A percentile compares a stretch with the other conserved stretches of the same genome.
Conservation (phyloP, 2,797 vertebrate genomes). For the Darevskia mixta region DNA sequence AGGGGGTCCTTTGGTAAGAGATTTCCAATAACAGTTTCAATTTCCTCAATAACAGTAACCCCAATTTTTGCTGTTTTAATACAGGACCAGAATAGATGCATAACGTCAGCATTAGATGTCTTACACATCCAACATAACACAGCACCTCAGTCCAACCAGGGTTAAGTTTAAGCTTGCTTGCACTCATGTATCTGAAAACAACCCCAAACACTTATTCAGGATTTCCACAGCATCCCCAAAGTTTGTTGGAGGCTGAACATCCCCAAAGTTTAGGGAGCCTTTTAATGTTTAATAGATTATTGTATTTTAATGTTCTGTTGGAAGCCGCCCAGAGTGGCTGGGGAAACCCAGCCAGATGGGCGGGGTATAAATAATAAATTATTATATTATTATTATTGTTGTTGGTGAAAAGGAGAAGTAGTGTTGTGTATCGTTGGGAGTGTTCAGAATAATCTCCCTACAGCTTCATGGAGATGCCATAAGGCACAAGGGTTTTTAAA, state of each 20-base stretch:
- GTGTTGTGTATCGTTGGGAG: background rate
- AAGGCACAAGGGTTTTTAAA: background rate
- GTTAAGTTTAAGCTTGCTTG: background rate
- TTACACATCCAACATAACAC: background rate
- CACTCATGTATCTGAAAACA: background rate
- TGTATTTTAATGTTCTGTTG: no score
- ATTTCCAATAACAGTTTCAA: background rate
- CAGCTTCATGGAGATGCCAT: no score
- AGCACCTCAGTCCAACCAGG: background rate
- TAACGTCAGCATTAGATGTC: no score
- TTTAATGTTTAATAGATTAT: no score
- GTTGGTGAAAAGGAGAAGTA: background rate
- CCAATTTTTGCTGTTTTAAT: no score
- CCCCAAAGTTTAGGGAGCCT: background rate
- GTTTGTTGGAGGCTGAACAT: background rate
- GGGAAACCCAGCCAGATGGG: no score
- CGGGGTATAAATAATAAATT: no score
- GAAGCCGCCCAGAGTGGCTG: no score
- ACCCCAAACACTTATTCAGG: background rate
- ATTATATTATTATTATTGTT: no score
- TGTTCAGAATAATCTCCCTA: background rate
- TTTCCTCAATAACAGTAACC: no score
- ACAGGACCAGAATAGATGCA: no score
- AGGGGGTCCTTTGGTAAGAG: background rate
- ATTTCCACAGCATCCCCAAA: background rate